These are phyloP conservation scores for Malacoraja senta DNA, from an alignment of 2,797 vertebrate genomes.

Conservation along the genomic window DNA sequence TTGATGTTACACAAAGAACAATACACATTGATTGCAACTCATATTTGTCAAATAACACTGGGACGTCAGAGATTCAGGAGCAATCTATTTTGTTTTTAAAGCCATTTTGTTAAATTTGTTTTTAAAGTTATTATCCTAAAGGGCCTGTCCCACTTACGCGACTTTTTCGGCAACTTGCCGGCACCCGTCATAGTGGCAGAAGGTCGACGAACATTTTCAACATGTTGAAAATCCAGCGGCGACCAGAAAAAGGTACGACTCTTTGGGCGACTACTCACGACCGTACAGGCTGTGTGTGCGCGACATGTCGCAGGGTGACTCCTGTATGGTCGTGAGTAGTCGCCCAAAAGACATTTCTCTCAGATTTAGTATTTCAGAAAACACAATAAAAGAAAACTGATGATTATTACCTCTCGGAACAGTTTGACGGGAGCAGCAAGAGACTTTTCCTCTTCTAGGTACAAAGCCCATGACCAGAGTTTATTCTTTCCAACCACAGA, in stretches of 20 bases:
- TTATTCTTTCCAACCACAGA: constrained; percentile 68
- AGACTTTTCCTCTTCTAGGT: constrained; percentile 78
- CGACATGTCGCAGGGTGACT: no score
- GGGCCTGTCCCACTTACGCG: no score
- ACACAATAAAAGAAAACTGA: neutral
- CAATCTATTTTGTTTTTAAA: neutral
- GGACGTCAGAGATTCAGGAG: neutral
- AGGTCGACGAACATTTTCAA: no score
- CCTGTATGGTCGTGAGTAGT: no score
- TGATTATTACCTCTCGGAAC: constrained; percentile 74
- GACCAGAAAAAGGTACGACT: no score
- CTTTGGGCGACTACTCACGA: no score
- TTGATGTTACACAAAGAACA: neutral
- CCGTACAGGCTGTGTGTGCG: no score
- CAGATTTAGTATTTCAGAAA: neutral
- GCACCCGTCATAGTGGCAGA: no score
- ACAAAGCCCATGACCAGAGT: constrained; percentile 79
- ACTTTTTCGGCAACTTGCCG: no score
- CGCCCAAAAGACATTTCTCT: neutral
- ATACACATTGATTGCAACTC: neutral
- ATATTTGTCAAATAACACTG: neutral
- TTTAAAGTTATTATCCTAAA: neutral
- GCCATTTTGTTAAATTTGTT: neutral
- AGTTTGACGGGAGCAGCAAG: constrained; percentile 74
- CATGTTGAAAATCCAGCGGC: no score